These are phyloP conservation scores for Leucoma salicis DNA, from an alignment of 2,888 invertebrate genomes.

Conservation along the genomic window DNA sequence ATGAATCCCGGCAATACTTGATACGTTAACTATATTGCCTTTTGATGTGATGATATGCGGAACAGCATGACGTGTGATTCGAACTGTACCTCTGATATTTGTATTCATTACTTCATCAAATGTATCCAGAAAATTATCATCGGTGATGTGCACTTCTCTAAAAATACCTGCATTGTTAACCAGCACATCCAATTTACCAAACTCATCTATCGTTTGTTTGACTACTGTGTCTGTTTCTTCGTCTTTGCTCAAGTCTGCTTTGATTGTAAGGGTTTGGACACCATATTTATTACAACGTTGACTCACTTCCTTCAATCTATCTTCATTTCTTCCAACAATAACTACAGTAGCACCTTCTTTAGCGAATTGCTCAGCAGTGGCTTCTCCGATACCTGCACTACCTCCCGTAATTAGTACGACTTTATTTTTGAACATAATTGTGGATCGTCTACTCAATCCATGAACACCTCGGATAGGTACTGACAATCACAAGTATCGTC, in stretches of 20 bases:
- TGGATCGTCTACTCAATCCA: no score
- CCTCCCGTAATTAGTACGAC: background rate
- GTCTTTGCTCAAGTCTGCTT: background rate
- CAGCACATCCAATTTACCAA: background rate
- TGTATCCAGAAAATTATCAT: background rate
- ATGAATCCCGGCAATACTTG: constrained; percentile 91
- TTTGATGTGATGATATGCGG: constrained; percentile 89
- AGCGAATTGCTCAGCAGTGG: background rate
- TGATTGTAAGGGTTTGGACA: background rate
- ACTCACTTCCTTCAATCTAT: background rate
- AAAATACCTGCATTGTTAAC: background rate
- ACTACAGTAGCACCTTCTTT: background rate
- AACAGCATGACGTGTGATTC: constrained; percentile 77
- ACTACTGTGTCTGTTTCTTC: background rate
- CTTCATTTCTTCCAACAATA: background rate
- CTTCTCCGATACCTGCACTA: background rate
- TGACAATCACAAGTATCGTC: no score
- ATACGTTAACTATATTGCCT: constrained; percentile 94
- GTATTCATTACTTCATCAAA: background rate
- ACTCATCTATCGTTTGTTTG: background rate
- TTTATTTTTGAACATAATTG: background rate
- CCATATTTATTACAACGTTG: background rate
- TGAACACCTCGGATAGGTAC: no score
- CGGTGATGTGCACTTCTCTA: background rate
- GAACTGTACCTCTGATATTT: background rate